Conservation (phyloP, 2,888 invertebrate species). For the Amblyteles armatorius region DNA sequence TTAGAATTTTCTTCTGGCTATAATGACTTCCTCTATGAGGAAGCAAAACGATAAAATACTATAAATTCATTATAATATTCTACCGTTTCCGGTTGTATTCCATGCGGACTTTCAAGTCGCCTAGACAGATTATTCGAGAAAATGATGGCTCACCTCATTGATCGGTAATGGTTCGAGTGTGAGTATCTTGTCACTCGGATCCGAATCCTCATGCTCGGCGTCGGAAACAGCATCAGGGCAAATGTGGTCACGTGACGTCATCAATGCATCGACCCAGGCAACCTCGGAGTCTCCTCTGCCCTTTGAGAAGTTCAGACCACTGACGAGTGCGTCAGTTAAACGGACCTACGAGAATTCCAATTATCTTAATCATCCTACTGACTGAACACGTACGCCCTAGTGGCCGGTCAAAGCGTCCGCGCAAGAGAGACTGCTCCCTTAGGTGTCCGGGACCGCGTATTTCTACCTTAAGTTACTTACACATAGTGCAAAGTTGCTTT, state of each 20-base stretch:
- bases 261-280: slow-evolving; percentile 96
- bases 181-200: slow-evolving; percentile 86
- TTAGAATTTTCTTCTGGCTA: no score
- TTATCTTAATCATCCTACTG: background rate
- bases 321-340: slow-evolving; percentile 95
- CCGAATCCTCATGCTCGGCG: slow-evolving; percentile 85
- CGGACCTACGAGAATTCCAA: slow-evolving; percentile 88
- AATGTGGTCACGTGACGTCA: slow-evolving; percentile 86
- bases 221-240: slow-evolving; percentile 87
- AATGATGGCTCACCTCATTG: slow-evolving; percentile 81
- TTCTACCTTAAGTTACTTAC: no score
- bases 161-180: slow-evolving; percentile 89
- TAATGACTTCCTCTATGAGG: no score
- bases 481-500: no score
- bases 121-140: background rate
- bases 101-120: background rate
- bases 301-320: slow-evolving; percentile 93
- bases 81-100: background rate
- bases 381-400: no score
- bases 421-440: no score
- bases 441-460: no score
- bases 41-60: background rate
- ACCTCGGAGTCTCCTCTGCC: slow-evolving; percentile 95
- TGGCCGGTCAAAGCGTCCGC: no score
- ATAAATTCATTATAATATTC: background rate